Evolutionary conservation across 1,140 invertebrate species (phyloP), one percentile per base, ranked within the genome.

Genomic region (Saccostrea glomerata): DNA sequence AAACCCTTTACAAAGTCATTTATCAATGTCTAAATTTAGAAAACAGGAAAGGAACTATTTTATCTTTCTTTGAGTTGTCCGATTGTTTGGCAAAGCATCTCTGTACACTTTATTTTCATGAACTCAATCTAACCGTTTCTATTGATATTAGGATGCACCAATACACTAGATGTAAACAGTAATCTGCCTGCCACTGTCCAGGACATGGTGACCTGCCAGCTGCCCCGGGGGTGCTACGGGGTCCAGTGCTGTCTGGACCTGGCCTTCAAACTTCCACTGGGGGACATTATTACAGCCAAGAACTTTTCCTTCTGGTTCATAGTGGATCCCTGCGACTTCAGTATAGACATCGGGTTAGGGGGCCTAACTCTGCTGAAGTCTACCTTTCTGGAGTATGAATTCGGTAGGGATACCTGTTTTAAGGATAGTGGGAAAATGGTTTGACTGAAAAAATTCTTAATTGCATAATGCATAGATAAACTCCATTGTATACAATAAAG

Each of bases 241-340:
- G 12, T 92, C 6, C 60, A 89, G 23, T 92, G 92, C 85, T 92
- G 91, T 77, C 58, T 91, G 20, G 89, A 92, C 60, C 23, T 92
- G 5, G 9, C n/a, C 1, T 89, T 92, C 40, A 87, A 66, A 5
- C 70, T 92, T 3, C 92, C 92, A 20, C 40, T 92, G 9, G 89
- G 89, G n/a, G 63, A 88, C 36, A 58, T 30, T 0, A 20, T 85
- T 13, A 58, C 86, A 0, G 2, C 86, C 3, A 55, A 88, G 13
- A 88, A 88, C 73, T 63, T 92, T 3, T 87, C 88, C 23, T 90
- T 92, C 55, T 88, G 60, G 84, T 88, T 92, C 58, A 87, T 88
- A 55, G 87, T 92, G 63, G 85, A 89, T 77, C 92, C 92, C 25
- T 92, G 91, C 88, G 84, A 91, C n/a, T 88, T 92, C 54, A 85